Evolutionary conservation across 1,140 invertebrate species (phyloP).

Genomic region (Drosophila erecta): DNA sequence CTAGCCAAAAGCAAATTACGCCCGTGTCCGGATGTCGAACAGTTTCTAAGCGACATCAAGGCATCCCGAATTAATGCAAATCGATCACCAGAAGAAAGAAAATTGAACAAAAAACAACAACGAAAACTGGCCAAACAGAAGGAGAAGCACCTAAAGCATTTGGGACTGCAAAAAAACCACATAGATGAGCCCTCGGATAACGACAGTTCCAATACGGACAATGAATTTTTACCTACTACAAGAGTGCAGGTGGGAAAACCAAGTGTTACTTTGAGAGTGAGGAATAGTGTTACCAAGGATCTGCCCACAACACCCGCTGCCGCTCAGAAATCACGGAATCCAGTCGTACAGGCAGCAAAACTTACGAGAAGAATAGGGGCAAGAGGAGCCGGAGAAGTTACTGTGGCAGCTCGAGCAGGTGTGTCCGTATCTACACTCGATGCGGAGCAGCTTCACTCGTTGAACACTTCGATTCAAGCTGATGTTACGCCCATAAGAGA

Average conservation of each 20-base stretch:
- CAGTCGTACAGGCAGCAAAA: conserved; percentile 20
- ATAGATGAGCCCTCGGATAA: conserved; percentile 73
- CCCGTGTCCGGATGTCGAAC: conserved; percentile 74
- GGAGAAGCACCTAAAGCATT: conserved; percentile 86
- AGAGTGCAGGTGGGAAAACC: conserved; percentile 77
- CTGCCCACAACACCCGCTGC: conserved; percentile 25
- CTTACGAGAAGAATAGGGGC: conserved; percentile 36
- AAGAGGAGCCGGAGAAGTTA: neutral
- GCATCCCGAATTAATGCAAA: conserved; percentile 65
- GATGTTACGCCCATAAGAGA: conserved; percentile 19
- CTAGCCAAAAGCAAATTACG: conserved; percentile 47
- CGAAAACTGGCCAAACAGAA: conserved; percentile 85
- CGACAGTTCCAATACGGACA: conserved; percentile 75
- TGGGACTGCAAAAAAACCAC: conserved; percentile 84
- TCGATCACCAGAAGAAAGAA: conserved; percentile 80
- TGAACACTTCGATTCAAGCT: conserved; percentile 45
- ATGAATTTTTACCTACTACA: conserved; percentile 81
- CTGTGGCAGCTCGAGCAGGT: conserved; percentile 11
- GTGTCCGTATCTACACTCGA: conserved; percentile 24
- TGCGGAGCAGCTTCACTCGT: conserved; percentile 39
- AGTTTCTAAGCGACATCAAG: conserved; percentile 79
- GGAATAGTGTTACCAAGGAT: conserved; percentile 58
- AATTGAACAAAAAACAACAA: conserved; percentile 81
- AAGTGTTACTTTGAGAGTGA: conserved; percentile 71
- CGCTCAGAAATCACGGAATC: conserved; percentile 6